Conservation (phyloP, 2,113 vertebrate species). For the Etheostoma spectabile region DNA sequence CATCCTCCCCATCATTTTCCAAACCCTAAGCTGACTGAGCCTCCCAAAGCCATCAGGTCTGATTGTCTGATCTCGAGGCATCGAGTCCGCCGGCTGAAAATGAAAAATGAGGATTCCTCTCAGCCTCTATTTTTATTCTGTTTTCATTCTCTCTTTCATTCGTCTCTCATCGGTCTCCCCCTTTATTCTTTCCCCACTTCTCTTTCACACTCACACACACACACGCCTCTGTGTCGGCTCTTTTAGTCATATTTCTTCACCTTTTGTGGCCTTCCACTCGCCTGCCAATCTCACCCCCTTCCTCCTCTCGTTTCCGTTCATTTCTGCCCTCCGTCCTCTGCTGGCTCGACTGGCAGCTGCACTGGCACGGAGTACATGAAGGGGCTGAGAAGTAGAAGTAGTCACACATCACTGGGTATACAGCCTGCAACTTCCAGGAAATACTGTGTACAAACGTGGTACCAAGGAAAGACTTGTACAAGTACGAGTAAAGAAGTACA, state of each 20-base stretch:
- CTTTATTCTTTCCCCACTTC: conserved; percentile 49
- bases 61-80: conserved; percentile 78
- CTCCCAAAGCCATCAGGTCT: conserved; percentile 77
- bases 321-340: conserved; percentile 39
- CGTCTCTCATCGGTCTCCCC: conserved; percentile 49
- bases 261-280: conserved; percentile 53
- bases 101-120: conserved; percentile 79
- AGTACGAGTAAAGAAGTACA: not conserved
- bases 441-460: not conserved
- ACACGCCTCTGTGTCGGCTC: conserved; percentile 19
- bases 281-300: conserved; percentile 54
- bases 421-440: not conserved
- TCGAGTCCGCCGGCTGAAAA: conserved; percentile 67
- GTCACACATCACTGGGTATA: not conserved
- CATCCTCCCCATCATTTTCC: conserved; percentile 75
- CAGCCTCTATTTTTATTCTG: conserved; percentile 74
- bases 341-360: conserved; percentile 45
- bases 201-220: conserved; percentile 40
- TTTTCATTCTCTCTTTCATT: conserved; percentile 72
- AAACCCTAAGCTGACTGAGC: conserved; percentile 77
- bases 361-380: not conserved
- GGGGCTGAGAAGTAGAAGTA: conserved; percentile 15
- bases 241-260: conserved; percentile 60
- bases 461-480: not conserved
- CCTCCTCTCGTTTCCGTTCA: conserved; percentile 34